Evolutionary conservation across 2,797 vertebrate genomes (phyloP).

Genomic region (Chloroceryle inda): DNA sequence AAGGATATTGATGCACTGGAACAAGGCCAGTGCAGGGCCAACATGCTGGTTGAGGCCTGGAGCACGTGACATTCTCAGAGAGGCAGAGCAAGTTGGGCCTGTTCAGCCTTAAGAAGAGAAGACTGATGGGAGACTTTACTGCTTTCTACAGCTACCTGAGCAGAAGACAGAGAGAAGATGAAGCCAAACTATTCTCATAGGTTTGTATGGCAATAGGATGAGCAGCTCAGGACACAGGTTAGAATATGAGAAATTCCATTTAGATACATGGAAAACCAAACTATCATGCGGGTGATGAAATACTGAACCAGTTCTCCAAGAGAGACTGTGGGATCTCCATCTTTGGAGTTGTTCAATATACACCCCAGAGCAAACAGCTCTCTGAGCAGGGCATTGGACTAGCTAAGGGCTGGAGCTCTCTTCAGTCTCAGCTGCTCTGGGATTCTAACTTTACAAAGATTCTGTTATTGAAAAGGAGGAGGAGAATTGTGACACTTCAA

Average conservation of each 20-base stretch:
- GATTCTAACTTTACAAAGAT: neutral
- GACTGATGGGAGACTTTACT: neutral
- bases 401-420: neutral
- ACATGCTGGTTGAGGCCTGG: neutral
- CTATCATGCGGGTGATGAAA: neutral
- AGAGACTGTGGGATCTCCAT: fast-evolving
- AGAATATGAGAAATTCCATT: neutral
- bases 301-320: neutral
- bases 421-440: neutral
- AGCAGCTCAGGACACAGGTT: neutral
- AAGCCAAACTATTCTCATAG: neutral
- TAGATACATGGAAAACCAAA: neutral
- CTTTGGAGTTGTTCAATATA: neutral
- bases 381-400: neutral
- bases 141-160: neutral
- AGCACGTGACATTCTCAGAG: fast-evolving
- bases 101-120: neutral
- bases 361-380: neutral
- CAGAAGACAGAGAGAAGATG: neutral
- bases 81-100: neutral
- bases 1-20: neutral
- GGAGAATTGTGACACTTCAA: neutral
- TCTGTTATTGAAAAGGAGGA: neutral
- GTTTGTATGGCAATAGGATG: fast-evolving
- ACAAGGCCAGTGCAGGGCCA: neutral